Base-by-base conservation (phyloP, 2,888 invertebrate genomes). In the Amphipyra tragopoginis region DNA sequence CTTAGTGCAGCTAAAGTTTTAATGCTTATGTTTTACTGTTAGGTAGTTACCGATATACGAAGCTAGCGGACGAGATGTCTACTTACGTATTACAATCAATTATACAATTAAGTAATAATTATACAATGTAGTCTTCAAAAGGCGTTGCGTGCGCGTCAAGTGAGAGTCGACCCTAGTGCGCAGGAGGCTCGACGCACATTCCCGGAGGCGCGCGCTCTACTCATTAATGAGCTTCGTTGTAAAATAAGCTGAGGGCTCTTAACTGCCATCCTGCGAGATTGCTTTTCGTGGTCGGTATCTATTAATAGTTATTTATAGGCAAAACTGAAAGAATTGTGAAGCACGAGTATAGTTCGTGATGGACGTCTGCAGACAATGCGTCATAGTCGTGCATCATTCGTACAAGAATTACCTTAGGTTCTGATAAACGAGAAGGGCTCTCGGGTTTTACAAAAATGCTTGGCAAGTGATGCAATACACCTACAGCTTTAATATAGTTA, bases 211-310 rank as follows among this genome's bases (percentile, higher is more conserved):
- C 66, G 66, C 73, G 64, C 65, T 63, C 67, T 58, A 68, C 82
- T 86, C 88, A 89, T 92, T 93, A 93, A 93, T 90, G 91, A 91
- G 88, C 86, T 90, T 89, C 86, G 91, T 92, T 92, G 93, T 93
- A 93, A 93, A 93, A 90, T 90, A 90, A 89, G 87, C 85, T 83
- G 89, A 90, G 87, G 87, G 90, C 89, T 86, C 88, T 92, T 90
- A 93, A 90, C 90, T 92, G 90, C 91, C 92, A 91, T 88, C 86
- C 87, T 79, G 87, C 81, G 88, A 92, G 90, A 93, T 93, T 93
- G 91, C 91, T 92, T 93, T 92, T 92, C 92, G 93, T 91, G 91
- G 92, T 91, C 87, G 88, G 88, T 82, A 85, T 88, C 87, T 91
- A 88, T 90, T 92, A 92, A 91, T 92, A 90, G 88, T 90, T 90